phyloP scores from a whole-genome alignment of 1,140 invertebrate species.

The Drosophila melanica region DNA sequence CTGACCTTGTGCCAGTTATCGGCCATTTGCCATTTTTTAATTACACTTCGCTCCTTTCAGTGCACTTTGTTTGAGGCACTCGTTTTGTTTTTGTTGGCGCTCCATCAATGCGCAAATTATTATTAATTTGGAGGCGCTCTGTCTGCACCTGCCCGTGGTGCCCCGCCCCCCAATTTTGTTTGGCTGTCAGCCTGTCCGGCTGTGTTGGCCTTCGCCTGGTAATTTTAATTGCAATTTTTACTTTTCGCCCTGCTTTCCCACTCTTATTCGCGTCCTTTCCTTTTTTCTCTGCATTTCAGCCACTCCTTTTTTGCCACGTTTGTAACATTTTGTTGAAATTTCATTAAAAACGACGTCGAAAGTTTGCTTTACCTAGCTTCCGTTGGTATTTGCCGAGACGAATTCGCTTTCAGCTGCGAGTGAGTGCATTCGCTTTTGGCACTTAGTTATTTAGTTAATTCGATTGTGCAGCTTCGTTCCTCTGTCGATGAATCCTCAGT shows the following conservation, averaged over 20 bases:
- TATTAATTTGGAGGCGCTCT: constrained; percentile 70
- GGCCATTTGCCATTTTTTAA: constrained; percentile 54
- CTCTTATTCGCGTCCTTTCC: background rate
- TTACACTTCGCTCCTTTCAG: constrained; percentile 41
- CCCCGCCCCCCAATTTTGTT: too few species aligned
- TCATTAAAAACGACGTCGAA: constrained; percentile 75
- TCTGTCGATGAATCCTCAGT: constrained; percentile 49
- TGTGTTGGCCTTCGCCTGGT: constrained; percentile 52
- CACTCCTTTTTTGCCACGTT: constrained; percentile 51
- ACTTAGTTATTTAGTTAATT: constrained; percentile 42
- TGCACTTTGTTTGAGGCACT: constrained; percentile 25
- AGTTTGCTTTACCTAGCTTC: constrained; percentile 62
- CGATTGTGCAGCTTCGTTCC: constrained; percentile 45
- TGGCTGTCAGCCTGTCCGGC: background rate
- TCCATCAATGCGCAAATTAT: constrained; percentile 75
- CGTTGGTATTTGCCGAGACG: constrained; percentile 25
- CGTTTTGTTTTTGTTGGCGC: constrained; percentile 32
- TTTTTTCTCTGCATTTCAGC: background rate
- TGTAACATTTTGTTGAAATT: constrained; percentile 79
- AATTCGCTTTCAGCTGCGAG: constrained; percentile 11
- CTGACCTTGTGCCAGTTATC: constrained; percentile 55
- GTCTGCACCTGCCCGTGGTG: constrained; percentile 34
- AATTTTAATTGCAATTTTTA: constrained; percentile 80
- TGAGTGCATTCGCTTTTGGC: constrained; percentile 32
- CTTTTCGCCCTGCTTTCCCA: constrained; percentile 17